phyloP scores from a whole-genome alignment of 2,888 invertebrate species.

The Anoplius nigerrimus region DNA sequence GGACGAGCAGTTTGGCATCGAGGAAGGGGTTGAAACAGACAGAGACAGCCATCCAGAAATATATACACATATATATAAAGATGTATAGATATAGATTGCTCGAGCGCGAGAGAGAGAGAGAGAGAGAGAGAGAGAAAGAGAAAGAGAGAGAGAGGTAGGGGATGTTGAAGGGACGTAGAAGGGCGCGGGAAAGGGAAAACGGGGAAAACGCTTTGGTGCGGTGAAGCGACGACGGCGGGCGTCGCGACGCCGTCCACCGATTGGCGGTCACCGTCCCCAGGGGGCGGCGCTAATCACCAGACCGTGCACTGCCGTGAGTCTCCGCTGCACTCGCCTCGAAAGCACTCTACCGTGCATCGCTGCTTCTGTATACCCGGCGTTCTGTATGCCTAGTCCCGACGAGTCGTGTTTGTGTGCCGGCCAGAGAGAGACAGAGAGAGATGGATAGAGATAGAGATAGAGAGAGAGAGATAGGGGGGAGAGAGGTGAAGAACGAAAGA shows the following conservation, averaged over 20 bases:
- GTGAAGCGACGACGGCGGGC: conserved; percentile 70
- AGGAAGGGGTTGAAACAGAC: conserved; percentile 14
- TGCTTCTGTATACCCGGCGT: conserved; percentile 38
- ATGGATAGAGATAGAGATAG: not conserved
- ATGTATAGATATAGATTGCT: too few species aligned
- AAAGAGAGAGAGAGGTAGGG: too few species aligned
- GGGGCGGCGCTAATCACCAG: conserved; percentile 75
- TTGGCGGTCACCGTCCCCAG: conserved; percentile 73
- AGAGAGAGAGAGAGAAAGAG: too few species aligned
- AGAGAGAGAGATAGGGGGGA: not conserved
- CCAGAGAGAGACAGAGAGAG: not conserved
- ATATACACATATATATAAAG: too few species aligned
- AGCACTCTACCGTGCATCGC: conserved; percentile 70
- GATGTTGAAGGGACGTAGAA: not conserved
- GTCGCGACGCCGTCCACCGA: conserved; percentile 74
- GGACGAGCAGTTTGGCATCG: not conserved
- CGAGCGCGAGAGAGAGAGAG: too few species aligned
- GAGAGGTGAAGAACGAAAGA: not conserved
- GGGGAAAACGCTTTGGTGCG: conserved; percentile 40
- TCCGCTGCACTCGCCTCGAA: conserved; percentile 69
- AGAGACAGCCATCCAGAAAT: too few species aligned
- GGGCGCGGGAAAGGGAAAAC: too few species aligned
- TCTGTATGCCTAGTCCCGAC: not conserved
- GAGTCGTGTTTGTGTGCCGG: not conserved
- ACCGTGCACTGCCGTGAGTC: conserved; percentile 72